Base-by-base conservation (phyloP, 2,888 invertebrate genomes). In the Dicranocentrus wangi region DNA sequence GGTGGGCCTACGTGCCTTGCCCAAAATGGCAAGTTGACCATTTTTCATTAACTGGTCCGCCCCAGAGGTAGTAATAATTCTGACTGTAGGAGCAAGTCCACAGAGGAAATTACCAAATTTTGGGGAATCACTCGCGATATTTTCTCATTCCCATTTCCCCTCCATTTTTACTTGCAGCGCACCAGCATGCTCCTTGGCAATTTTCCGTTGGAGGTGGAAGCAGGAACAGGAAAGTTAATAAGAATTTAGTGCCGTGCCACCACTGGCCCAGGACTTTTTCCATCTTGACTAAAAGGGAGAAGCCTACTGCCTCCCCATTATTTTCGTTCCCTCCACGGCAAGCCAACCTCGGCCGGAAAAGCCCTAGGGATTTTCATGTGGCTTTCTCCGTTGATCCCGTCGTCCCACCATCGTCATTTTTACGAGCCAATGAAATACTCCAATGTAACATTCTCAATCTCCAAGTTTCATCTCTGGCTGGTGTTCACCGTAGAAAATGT, bases 351-450 rank as follows among this genome's bases (percentile, higher is more conserved):
- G n/a, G n/a, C 53, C 25, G 27, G 42, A 55, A 73, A 72, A 73
- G 65, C 73, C 73, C 73, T 53, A 17, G 73, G 73, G 73, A 73
- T 73, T 73, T 65, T 65, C 73, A 53, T 73, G 73, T 65, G 73
- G 73, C 73, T 73, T 73, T 73, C 73, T 73, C 65, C 55, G 55
- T 55, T 73, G 73, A 73, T 73, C 73, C 73, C 73, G 17, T 53
- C 65, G 65, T 73, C 73, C 73, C 73, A 73, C 63, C 65, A 21
- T 55, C 73, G 53, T 65, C 73, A 13, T 73, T 72, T 72, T 73
- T 73, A 73, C 65, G 73, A 73, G 73, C 73, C 73, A 73, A 73
- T 73, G 73, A 73, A 73, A 73, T 73, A 73, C 65, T 73, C 73
- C 73, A 73, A 53, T 73, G 73, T 42, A 25, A 65, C 73, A 65